Conservation (phyloP, 2,888 invertebrate genomes). For the Pecten maximus region DNA sequence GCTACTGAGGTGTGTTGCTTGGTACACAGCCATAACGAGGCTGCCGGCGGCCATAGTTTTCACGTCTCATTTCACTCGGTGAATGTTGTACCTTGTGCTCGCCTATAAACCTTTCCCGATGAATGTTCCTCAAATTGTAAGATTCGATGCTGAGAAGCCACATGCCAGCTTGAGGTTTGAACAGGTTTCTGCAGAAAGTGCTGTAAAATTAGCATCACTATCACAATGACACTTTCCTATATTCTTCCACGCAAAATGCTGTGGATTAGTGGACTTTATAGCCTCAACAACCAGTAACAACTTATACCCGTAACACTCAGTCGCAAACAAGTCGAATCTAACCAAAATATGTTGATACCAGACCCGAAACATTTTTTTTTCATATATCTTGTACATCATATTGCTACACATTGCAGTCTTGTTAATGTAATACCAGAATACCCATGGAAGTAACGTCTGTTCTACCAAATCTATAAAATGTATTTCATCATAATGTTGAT, state of each 20-base stretch:
- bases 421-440: no score
- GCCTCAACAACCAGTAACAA: no score
- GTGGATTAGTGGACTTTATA: not conserved
- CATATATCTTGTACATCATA: no score
- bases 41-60: slow-evolving; percentile 33
- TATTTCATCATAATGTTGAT: no score
- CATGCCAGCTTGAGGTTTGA: not conserved
- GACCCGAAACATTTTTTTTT: no score
- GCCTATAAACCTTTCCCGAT: slow-evolving; percentile 13
- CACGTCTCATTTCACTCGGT: slow-evolving; percentile 23
- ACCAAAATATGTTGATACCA: no score
- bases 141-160: slow-evolving; percentile 25
- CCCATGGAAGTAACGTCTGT: no score
- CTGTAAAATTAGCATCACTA: not conserved
- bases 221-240: not conserved
- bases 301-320: no score
- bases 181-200: not conserved
- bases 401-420: no score
- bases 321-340: no score
- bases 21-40: slow-evolving; percentile 35
- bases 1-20: slow-evolving; percentile 48
- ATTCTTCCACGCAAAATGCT: not conserved
- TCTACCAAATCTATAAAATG: no score
- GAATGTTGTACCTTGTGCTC: slow-evolving; percentile 30
- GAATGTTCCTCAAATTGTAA: not conserved